Evolutionary conservation across 1,140 invertebrate genomes (phyloP), one percentile per base, ranked within the genome.

Genomic region (Drosophila subpulchrella): DNA sequence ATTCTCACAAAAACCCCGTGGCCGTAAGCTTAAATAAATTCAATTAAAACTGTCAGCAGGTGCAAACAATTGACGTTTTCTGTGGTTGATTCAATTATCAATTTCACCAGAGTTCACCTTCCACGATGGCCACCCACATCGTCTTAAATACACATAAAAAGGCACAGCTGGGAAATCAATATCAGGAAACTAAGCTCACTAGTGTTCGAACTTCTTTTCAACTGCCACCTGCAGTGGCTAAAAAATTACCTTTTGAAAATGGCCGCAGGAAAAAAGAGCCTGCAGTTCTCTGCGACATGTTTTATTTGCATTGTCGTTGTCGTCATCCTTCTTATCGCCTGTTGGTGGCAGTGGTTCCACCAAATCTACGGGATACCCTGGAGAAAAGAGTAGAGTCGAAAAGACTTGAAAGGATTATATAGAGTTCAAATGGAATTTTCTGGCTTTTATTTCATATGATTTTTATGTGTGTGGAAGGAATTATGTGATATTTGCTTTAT

Each of bases 281-380:
- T 59, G 12, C 48, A 44, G 51, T 67, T 50, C 56, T 54, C 51
- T 48, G 57, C 57, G 63, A 76, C 55, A 85, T 59, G 51, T 73
- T 86, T 79, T 88, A 79, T 88, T 86, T 86, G 83, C 83, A 81
- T 82, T 88, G 78, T 82, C 83, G 61, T 61, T 57, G 51, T 66
- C 51, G 53, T 72, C 56, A 48, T 76, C 30, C 38, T 54, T 53
- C 47, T 38, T 44, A 32, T 53, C 68, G 57, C 51, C 62, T 57
- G 42, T 38, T 46, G 30, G n/a, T 55, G 72, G 36, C 62, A 55
- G 32, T 47, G 8, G 24, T 32, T 27, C 50, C 46, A 54, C 38
- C 46, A 66, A 57, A 75, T 58, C 48, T 20, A 62, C 65, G 61
- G 66, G 46, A 30, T 75, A 27, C 54, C 36, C 47, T 39, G 6